Evolutionary conservation across 2,888 invertebrate genomes (phyloP), one percentile per base, ranked within the genome.

Genomic region (Melieria picta): DNA sequence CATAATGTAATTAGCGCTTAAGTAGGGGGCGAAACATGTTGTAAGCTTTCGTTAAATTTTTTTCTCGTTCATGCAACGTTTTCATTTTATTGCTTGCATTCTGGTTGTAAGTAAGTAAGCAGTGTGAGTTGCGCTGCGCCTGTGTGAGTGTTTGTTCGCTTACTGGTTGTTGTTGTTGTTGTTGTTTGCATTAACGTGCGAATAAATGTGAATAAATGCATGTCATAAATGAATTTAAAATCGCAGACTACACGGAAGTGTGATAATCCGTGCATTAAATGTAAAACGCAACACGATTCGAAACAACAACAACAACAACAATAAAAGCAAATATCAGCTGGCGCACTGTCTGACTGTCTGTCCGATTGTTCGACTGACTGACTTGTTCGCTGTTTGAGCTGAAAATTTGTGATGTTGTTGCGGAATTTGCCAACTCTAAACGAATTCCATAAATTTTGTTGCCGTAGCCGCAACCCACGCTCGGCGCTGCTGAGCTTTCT

Each of bases 1-100:
- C 79, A 78, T 82, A 73, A 76, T 74, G 77, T 77, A 81, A 81
- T 80, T 81, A 82, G 79, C 80, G 80, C 79, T 79, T 77, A 71
- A 75, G 75, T 75, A 76, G 75, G 67, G 71, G 76, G 71, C 73
- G 73, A 74, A 75, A 74, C 79, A 77, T 45, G 75, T 60, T 76
- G 74, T 77, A 80, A 75, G 78, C 74, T 73, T 76, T 74, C 77
- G 73, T 78, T 78, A 52, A n/a, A 52, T n/a, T 52, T 52, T 52
- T 30, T 78, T 76, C 76, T 73, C 70, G 46, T 74, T 62, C 52
- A 6, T 52, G 6, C 52, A n/a, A n/a, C 30, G 62, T 56, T 48
- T 7, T 13, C 7, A 13, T 65, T n/a, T 9, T 57, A 16, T 58
- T 47, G 48, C 48, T 60, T 46, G 11, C 46, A 13, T 52, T 6